A percentile compares a stretch with the other conserved stretches of the same genome.
phyloP scores from a whole-genome alignment of 2,888 invertebrate species.

The Drosophila buzzatii region DNA sequence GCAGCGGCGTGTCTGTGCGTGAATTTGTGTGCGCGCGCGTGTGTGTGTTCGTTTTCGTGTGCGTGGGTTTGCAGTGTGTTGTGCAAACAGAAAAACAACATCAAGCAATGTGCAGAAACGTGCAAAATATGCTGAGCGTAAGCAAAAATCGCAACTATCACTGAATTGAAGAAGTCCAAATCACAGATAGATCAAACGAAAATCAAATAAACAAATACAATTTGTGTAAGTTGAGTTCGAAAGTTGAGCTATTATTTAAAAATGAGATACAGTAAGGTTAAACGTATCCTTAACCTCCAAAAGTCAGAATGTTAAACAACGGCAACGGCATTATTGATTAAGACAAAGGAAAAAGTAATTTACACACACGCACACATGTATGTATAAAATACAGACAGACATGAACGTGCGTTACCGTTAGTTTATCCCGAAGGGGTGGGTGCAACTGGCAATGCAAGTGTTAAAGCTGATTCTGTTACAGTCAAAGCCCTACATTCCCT shows the following conservation, averaged over 20 bases:
- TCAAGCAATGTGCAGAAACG: conserved; percentile 39
- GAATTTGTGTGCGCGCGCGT: conserved; percentile 17
- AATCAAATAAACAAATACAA: conserved; percentile 11
- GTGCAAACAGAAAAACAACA: conserved; percentile 53
- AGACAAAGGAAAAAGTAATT: conserved; percentile 43
- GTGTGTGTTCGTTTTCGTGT: conserved; percentile 8
- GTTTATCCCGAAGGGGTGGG: conserved; percentile 10
- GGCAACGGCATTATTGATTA: conserved; percentile 62
- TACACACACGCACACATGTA: not conserved
- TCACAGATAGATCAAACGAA: conserved; percentile 1
- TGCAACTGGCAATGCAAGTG: conserved; percentile 30
- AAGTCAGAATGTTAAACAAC: conserved; percentile 29
- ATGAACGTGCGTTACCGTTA: conserved; percentile 57
- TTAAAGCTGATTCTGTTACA: conserved; percentile 2
- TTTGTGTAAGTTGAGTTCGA: conserved; percentile 38
- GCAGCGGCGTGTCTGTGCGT: conserved; percentile 11
- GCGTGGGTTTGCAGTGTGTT: conserved; percentile 25
- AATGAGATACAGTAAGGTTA: conserved; percentile 17
- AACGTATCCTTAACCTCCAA: conserved; percentile 26
- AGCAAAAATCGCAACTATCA: conserved; percentile 17
- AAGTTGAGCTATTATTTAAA: conserved; percentile 2
- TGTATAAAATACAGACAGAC: conserved; percentile 33
- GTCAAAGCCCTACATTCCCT: not conserved
- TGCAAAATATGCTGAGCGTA: conserved; percentile 36
- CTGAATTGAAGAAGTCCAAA: conserved; percentile 12